Evolutionary conservation across 2,888 invertebrate genomes (phyloP), one percentile per base, ranked within the genome.

Genomic region (Limnephilus marmoratus): DNA sequence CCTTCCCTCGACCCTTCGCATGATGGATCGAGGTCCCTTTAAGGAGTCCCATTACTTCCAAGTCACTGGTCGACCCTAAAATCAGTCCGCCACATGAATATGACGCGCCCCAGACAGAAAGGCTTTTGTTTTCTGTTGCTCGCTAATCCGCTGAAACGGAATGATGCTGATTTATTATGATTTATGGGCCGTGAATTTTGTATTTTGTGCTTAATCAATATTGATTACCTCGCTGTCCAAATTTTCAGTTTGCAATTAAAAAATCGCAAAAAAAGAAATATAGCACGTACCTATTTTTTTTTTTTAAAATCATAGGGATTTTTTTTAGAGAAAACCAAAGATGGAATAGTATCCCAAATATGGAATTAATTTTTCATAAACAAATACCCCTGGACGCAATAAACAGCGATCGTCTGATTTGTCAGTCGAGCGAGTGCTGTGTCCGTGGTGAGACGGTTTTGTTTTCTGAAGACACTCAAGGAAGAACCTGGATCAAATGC

Each of bases 41-140:
- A 68, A 68, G 82, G 82, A 82, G 31, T 31, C 82, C 31, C 31
- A 82, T 82, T 82, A 82, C 82, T 82, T 82, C 82, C 82, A 82
- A 82, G 82, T 82, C 82, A 82, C 82, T 82, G 82, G 31, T 34
- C 82, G 82, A 82, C 29, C 82, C 82, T 34, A 34, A 82, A 82
- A 68, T 68, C 68, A 68, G 24, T 68, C 24, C 68, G n/a, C 34
- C 82, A 82, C 18, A 82, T 82, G 29, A 82, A 31, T 82, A 82
- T 82, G 82, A 82, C 82, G 82, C 31, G 68, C 68, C 68, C 82
- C 82, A 82, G 82, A 82, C 82, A 34, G 82, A 31, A 34, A 31
- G 82, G 31, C 82, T 82, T 82, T 82, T 82, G 82, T 82, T 82
- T 82, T 68, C 68, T 9, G 68, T 68, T 68, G 49, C 49, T 68